Conservation (phyloP, 2,797 vertebrate genomes). For the Forpus xanthops region DNA sequence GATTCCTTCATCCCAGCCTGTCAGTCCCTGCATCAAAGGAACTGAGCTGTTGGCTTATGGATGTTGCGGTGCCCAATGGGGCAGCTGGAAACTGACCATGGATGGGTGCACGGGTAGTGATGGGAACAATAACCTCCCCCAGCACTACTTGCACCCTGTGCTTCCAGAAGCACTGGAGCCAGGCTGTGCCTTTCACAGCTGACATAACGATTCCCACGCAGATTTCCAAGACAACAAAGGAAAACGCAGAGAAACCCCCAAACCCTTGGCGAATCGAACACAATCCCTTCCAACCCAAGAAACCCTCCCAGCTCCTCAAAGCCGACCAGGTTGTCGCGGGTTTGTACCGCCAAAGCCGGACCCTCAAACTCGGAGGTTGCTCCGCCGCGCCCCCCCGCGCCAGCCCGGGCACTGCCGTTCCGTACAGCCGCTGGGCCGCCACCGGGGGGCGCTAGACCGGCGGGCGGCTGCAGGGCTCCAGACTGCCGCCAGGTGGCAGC, state of each 20-base stretch:
- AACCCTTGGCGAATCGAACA: neutral
- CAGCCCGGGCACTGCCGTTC: neutral
- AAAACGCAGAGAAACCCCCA: neutral
- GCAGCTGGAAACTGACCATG: accelerated
- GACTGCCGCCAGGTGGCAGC: slow-evolving; percentile 16
- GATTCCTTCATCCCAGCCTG: neutral
- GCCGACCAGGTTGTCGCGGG: accelerated
- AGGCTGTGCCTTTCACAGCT: neutral
- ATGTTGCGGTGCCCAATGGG: accelerated
- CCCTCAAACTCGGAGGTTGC: neutral
- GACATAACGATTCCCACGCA: neutral
- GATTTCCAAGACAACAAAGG: neutral
- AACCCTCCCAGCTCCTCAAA: neutral
- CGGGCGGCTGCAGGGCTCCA: neutral
- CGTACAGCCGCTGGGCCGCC: neutral
- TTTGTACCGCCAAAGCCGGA: accelerated
- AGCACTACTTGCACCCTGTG: neutral
- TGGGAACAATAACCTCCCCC: no score
- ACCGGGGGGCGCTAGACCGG: neutral
- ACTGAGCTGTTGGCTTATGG: neutral
- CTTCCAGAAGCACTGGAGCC: accelerated
- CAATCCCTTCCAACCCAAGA: no score
- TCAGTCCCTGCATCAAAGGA: accelerated
- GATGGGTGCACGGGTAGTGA: accelerated
- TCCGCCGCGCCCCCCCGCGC: neutral